Evolutionary conservation across 1,140 invertebrate genomes (phyloP).

Genomic region (Drosophila rufa): DNA sequence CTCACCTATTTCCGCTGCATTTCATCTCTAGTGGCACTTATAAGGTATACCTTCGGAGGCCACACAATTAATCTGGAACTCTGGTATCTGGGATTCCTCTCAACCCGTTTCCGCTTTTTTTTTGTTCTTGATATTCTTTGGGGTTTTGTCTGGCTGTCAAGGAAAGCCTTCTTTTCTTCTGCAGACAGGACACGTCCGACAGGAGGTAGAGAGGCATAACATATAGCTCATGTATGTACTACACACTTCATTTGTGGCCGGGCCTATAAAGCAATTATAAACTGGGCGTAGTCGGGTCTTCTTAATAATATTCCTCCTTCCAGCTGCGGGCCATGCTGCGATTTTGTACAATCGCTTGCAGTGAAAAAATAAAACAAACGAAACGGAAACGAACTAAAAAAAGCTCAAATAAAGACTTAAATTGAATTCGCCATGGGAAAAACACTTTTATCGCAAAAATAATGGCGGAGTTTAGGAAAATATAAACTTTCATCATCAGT

Average conservation of each 20-base stretch:
- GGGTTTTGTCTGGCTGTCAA: constrained; percentile 23
- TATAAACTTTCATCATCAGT: too few relatives aligned
- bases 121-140: not conserved
- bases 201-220: constrained; percentile 33
- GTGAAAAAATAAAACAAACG: constrained; percentile 7
- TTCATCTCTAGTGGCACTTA: constrained; percentile 5
- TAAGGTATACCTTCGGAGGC: not conserved
- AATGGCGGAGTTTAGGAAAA: not conserved
- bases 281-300: constrained; percentile 65
- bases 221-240: constrained; percentile 36
- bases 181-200: constrained; percentile 60
- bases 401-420: constrained; percentile 5
- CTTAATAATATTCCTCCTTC: constrained; percentile 16
- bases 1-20: constrained; percentile 25
- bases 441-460: not conserved
- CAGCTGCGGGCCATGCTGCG: constrained; percentile 31
- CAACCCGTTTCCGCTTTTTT: constrained; percentile 6
- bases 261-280: constrained; percentile 81
- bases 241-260: constrained; percentile 54
- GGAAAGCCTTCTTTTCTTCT: not conserved
- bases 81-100: not conserved
- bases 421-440: constrained; percentile 49
- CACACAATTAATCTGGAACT: constrained; percentile 8
- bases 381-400: constrained; percentile 1
- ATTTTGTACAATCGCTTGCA: constrained; percentile 31